Percentiles rank a stretch among this genome's conserved stretches.
phyloP scores from a whole-genome alignment of 2,888 invertebrate genomes.

The Hesperia comma region DNA sequence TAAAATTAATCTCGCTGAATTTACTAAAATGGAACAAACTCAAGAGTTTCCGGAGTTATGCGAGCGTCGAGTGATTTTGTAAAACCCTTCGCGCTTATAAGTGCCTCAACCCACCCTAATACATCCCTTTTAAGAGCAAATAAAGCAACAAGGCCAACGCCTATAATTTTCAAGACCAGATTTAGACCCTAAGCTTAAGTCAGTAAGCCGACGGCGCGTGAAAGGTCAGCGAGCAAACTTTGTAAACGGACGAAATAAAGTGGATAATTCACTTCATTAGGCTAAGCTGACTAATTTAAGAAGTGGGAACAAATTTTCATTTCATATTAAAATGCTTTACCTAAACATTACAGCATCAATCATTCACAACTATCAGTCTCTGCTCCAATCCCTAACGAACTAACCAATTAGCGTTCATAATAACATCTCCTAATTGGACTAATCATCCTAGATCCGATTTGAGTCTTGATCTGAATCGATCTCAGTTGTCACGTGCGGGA shows the following conservation, averaged over 20 bases:
- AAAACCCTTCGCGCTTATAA: conserved; percentile 19
- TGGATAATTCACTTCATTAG: conserved; percentile 14
- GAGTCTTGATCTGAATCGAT: no score
- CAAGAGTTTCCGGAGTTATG: conserved; percentile 18
- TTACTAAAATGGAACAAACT: conserved; percentile 14
- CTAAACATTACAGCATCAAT: no score
- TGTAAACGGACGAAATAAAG: neutral
- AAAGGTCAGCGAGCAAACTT: conserved; percentile 23
- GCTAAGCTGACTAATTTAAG: neutral
- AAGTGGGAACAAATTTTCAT: no score
- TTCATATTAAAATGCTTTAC: no score
- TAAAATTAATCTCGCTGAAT: conserved; percentile 1
- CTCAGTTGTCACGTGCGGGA: no score
- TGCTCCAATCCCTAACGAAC: no score
- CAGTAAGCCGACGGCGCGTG: conserved; percentile 7
- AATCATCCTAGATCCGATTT: no score
- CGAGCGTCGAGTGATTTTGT: conserved; percentile 18
- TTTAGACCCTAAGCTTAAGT: conserved; percentile 22
- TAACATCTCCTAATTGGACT: no score
- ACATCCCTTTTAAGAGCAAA: conserved; percentile 27
- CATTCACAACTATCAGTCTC: no score
- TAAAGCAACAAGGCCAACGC: conserved; percentile 18
- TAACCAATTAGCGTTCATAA: no score
- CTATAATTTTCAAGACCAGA: conserved; percentile 23
- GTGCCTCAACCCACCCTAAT: conserved; percentile 19